phyloP scores from a whole-genome alignment of 1,140 invertebrate genomes.

The Neodiprion virginianus region DNA sequence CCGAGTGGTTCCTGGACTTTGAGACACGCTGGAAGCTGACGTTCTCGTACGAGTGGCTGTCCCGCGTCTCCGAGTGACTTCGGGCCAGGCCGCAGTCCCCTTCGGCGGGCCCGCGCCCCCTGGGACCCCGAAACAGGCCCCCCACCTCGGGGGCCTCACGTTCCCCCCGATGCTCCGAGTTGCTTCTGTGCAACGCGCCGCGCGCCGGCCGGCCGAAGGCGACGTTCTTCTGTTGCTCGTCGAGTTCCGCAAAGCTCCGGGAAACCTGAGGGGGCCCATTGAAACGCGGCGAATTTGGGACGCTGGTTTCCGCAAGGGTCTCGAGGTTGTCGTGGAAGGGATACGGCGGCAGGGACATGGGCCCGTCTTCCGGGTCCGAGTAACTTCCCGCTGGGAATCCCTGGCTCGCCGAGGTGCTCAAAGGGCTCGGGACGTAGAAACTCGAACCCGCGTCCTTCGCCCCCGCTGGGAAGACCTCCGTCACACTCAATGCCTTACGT shows the following conservation, averaged over 20 bases:
- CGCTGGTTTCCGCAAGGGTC: constrained; percentile 45
- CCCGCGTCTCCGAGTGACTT: background rate
- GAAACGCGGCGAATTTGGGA: constrained; percentile 42
- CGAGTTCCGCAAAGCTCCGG: constrained; percentile 13
- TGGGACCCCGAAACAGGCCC: constrained; percentile 34
- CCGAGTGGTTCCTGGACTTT: constrained; percentile 27
- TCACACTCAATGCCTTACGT: constrained; percentile 69
- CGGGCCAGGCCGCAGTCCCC: constrained; percentile 24
- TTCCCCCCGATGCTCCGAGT: constrained; percentile 36
- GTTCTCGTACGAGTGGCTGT: constrained; percentile 1
- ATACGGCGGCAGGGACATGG: constrained; percentile 46
- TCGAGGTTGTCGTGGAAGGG: constrained; percentile 49
- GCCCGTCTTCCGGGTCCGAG: constrained; percentile 29
- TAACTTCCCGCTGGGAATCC: constrained; percentile 37
- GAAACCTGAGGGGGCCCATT: constrained; percentile 26
- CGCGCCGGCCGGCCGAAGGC: constrained; percentile 25
- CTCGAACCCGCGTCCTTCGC: constrained; percentile 53
- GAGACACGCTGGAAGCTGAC: constrained; percentile 32
- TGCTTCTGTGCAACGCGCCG: constrained; percentile 35
- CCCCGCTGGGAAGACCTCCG: constrained; percentile 67
- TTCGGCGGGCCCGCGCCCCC: constrained; percentile 34
- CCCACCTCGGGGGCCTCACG: constrained; percentile 41
- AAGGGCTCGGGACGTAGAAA: constrained; percentile 73
- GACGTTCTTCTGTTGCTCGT: constrained; percentile 28
- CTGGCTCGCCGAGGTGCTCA: constrained; percentile 46